Conservation (phyloP, 2,113 vertebrate genomes). For the Pollimyrus isidori region DNA sequence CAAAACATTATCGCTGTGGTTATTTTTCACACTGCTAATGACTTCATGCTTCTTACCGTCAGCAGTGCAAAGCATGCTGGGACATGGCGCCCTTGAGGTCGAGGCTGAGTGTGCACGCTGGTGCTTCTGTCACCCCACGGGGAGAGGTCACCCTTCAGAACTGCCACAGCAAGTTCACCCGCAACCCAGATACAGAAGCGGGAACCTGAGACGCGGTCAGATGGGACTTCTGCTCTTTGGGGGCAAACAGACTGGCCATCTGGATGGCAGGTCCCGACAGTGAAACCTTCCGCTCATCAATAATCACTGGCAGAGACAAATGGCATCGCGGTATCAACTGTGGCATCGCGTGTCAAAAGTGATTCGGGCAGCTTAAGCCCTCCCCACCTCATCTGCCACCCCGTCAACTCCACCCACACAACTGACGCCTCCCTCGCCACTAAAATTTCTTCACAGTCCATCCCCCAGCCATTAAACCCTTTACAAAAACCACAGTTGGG, state of each 20-base stretch:
- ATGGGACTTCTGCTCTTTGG: not conserved
- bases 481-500: not conserved
- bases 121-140: not conserved
- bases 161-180: not conserved
- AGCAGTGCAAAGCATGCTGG: slow-evolving; percentile 4
- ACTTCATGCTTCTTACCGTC: not conserved
- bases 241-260: not conserved
- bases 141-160: not conserved
- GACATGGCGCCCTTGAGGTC: not conserved
- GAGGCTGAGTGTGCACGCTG: not conserved
- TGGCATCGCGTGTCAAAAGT: not conserved
- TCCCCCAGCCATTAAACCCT: not conserved
- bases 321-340: not conserved
- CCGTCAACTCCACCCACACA: not conserved
- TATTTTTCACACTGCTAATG: not conserved
- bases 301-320: not conserved
- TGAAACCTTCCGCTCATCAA: not conserved
- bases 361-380: not conserved
- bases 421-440: not conserved
- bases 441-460: not conserved
- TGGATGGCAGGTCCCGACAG: not conserved
- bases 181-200: not conserved
- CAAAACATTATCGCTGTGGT: not conserved
- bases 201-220: not conserved
- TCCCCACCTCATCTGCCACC: not conserved